Conservation (phyloP, 2,888 invertebrate species). For the Calliscelio sp. region DNA sequence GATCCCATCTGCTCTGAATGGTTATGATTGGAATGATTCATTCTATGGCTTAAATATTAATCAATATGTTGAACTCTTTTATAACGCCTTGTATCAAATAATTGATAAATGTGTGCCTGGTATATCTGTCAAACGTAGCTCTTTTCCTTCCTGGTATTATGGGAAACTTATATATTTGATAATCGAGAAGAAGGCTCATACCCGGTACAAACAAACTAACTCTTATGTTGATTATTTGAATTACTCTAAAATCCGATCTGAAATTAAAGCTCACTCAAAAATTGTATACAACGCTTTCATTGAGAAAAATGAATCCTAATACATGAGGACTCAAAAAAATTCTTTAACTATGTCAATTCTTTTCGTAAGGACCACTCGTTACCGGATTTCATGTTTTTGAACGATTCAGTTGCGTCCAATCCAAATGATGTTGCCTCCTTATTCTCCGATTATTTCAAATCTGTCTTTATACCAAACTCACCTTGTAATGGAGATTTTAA, state of each 20-base stretch:
- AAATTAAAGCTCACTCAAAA: not conserved
- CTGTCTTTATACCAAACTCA: no score
- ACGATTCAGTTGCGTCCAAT: no score
- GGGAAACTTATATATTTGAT: not conserved
- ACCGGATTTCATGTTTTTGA: no score
- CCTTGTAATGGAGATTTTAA: no score
- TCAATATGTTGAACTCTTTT: not conserved
- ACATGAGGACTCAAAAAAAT: no score
- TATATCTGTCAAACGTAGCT: not conserved
- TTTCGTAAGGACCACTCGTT: no score
- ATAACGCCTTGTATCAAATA: no score
- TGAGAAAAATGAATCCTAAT: not conserved
- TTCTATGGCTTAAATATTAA: no score
- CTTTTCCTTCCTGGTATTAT: conserved; percentile 5
- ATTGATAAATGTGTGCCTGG: not conserved
- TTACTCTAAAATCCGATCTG: not conserved
- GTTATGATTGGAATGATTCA: not conserved
- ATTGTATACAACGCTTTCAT: not conserved
- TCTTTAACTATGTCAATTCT: no score
- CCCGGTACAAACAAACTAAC: not conserved
- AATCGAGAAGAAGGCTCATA: not conserved
- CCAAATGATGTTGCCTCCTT: no score
- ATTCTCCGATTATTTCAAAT: no score
- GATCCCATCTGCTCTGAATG: not conserved
- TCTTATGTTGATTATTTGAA: not conserved